phyloP scores from a whole-genome alignment of 2,888 invertebrate genomes.

The Busseola fusca region DNA sequence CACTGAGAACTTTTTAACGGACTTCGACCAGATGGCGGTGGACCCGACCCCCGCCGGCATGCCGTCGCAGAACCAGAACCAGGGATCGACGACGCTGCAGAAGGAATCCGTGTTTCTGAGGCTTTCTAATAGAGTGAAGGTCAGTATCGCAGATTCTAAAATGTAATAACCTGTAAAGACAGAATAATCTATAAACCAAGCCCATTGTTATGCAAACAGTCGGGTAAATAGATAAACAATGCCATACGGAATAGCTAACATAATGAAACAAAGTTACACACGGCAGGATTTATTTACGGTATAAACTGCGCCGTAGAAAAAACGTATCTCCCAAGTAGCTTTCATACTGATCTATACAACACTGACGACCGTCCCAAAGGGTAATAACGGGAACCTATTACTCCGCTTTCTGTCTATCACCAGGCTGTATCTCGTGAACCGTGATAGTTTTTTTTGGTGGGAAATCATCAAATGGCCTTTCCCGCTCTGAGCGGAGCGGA shows the following conservation, averaged over 20 bases:
- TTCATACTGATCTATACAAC: background rate
- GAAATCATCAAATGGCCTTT: too few relatives aligned
- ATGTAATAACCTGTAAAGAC: background rate
- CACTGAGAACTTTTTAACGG: slow-evolving; percentile 86
- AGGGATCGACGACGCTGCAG: slow-evolving; percentile 86
- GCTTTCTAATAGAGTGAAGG: slow-evolving; percentile 98
- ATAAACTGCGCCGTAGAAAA: background rate
- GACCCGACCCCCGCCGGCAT: slow-evolving; percentile 82
- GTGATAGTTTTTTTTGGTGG: too few relatives aligned
- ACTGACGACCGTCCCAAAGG: background rate
- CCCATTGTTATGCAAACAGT: slow-evolving; percentile 6
- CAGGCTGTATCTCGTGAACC: too few relatives aligned
- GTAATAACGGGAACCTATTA: too few relatives aligned
- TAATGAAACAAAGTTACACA: background rate
- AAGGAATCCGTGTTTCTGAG: slow-evolving; percentile 99
- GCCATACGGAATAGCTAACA: background rate
- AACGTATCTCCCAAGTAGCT: background rate
- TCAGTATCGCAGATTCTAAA: slow-evolving; percentile 72
- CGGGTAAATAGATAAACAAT: background rate
- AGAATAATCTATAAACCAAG: background rate
- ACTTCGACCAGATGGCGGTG: slow-evolving; percentile 87
- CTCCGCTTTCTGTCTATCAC: too few relatives aligned
- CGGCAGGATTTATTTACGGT: background rate
- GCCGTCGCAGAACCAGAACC: slow-evolving; percentile 74
- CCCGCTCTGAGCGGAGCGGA: too few relatives aligned